A percentile compares a stretch with the other conserved stretches of the same genome.
Conservation (phyloP, 1,140 invertebrate species). For the Leptoteleia sp. region DNA sequence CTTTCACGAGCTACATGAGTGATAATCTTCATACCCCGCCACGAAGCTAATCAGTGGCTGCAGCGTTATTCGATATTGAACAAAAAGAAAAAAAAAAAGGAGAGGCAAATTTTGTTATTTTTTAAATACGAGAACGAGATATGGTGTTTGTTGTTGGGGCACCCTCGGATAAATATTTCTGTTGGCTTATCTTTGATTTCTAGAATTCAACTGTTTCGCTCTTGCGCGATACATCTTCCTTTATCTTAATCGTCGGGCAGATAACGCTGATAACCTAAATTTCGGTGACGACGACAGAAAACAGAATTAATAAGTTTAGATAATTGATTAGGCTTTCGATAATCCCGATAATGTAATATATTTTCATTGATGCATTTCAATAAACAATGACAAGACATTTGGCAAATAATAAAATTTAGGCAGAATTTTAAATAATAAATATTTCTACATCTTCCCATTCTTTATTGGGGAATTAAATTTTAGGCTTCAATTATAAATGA, state of each 20-base stretch:
- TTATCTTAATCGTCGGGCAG: conserved; percentile 14
- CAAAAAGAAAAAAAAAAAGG: too few relatives aligned
- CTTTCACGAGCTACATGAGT: conserved; percentile 24
- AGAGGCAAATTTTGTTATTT: conserved; percentile 13
- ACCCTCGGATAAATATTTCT: background rate
- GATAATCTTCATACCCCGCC: conserved; percentile 34
- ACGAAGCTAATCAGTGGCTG: conserved; percentile 9
- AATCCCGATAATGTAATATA: too few relatives aligned
- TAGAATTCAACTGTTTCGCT: conserved; percentile 20
- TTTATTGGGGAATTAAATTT: too few relatives aligned
- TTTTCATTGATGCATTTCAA: too few relatives aligned
- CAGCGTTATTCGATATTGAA: background rate
- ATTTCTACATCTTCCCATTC: too few relatives aligned
- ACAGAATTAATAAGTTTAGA: background rate
- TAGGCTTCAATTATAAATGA: too few relatives aligned
- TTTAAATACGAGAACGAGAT: conserved; percentile 17
- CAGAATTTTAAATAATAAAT: too few relatives aligned
- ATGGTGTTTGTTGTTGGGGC: conserved; percentile 1
- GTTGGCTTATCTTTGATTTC: conserved; percentile 9
- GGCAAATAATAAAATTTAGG: too few relatives aligned
- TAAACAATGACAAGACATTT: too few relatives aligned
- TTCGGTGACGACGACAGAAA: conserved; percentile 6
- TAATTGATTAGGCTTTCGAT: background rate
- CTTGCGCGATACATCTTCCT: background rate
- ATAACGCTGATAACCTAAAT: conserved; percentile 25